phyloP scores from a whole-genome alignment of 2,797 vertebrate species.

The Dallia pectoralis region DNA sequence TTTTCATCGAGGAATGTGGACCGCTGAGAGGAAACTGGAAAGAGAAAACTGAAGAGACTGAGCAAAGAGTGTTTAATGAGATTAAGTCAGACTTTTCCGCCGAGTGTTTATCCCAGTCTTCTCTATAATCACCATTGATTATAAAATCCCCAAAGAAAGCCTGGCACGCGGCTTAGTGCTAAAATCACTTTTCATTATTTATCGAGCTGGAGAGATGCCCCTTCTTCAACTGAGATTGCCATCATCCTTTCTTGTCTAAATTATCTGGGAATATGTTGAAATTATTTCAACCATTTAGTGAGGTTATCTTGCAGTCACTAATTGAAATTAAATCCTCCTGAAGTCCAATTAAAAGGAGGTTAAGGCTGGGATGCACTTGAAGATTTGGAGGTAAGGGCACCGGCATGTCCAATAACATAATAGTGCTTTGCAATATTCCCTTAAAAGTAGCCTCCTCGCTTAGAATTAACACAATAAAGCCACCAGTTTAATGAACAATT shows the following conservation, averaged over 20 bases:
- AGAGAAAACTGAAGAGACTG: conserved; percentile 24
- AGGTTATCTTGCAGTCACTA: background rate
- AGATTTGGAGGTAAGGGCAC: too few species aligned
- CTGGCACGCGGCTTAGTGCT: conserved; percentile 8
- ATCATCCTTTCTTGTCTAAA: background rate
- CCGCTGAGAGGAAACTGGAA: conserved; percentile 5
- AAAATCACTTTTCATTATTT: conserved; percentile 14
- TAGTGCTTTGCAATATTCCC: background rate
- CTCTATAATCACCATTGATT: conserved; percentile 24
- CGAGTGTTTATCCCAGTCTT: conserved; percentile 1
- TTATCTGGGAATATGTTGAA: background rate
- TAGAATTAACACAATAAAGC: too few species aligned
- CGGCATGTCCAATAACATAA: background rate
- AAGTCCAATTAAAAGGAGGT: background rate
- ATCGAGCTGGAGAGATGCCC: conserved; percentile 12
- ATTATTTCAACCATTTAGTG: background rate
- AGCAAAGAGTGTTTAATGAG: conserved; percentile 29
- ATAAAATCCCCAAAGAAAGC: conserved; percentile 9
- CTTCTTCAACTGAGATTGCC: background rate
- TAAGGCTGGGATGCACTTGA: background rate
- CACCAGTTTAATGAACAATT: too few species aligned
- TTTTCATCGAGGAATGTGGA: conserved; percentile 28
- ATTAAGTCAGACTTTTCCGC: conserved; percentile 20
- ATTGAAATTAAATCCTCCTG: background rate
- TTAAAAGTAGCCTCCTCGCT: too few species aligned